Evolutionary conservation across 2,888 invertebrate genomes (phyloP).

Genomic region (Volucella zonaria): DNA sequence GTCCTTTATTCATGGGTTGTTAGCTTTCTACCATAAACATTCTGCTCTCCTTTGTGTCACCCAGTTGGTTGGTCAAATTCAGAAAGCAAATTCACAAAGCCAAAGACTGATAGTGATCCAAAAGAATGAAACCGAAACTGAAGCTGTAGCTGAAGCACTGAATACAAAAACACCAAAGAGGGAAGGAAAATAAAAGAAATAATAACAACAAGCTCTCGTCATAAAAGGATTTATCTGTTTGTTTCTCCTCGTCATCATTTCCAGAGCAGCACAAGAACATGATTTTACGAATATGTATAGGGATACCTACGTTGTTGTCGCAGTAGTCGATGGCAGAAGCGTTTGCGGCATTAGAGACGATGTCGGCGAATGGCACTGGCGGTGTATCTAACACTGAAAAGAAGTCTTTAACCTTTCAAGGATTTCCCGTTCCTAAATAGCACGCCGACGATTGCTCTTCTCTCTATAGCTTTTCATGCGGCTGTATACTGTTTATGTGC

Average conservation of each 20-base stretch:
- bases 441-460: constrained; percentile 46
- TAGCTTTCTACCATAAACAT: constrained; percentile 63
- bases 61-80: constrained; percentile 49
- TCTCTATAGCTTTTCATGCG: constrained; percentile 3
- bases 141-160: too few relatives aligned
- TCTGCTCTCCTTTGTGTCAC: constrained; percentile 20
- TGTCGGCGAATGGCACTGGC: constrained; percentile 22
- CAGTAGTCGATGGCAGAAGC: too few relatives aligned
- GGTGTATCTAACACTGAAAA: constrained; percentile 38
- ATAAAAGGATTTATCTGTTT: constrained; percentile 68
- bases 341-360: constrained; percentile 17
- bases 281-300: too few relatives aligned
- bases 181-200: neutral
- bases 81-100: constrained; percentile 10
- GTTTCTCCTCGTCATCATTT: constrained; percentile 60
- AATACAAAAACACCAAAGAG: neutral
- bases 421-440: constrained; percentile 76
- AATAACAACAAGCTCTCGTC: constrained; percentile 32
- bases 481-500: constrained; percentile 57
- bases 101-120: constrained; percentile 27
- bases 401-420: constrained; percentile 81
- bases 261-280: constrained; percentile 38
- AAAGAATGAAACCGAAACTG: constrained; percentile 5
- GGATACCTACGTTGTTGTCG: too few relatives aligned
- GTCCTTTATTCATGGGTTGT: constrained; percentile 68